These are phyloP conservation scores for Habrosyne pyritoides DNA, from an alignment of 2,888 invertebrate genomes.

Conservation along the genomic window DNA sequence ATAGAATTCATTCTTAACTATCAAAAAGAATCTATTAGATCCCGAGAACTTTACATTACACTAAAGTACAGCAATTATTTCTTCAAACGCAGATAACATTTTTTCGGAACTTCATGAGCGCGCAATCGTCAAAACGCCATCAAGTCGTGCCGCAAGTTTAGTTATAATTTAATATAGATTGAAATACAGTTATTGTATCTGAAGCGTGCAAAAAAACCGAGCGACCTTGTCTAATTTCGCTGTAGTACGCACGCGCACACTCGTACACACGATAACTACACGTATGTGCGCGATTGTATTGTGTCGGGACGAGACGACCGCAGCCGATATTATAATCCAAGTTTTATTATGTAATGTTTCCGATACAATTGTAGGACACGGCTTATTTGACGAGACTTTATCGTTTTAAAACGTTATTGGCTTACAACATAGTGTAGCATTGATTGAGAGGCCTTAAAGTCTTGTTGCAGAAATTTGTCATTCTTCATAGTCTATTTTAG, in stretches of 20 bases:
- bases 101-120: too few relatives aligned
- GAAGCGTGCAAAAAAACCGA: constrained; percentile 30
- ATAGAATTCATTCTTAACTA: too few relatives aligned
- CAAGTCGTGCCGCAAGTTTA: too few relatives aligned
- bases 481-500: too few relatives aligned
- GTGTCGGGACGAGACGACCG: not conserved
- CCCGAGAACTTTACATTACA: too few relatives aligned
- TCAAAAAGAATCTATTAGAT: too few relatives aligned
- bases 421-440: not conserved
- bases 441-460: too few relatives aligned
- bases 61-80: too few relatives aligned
- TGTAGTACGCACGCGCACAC: constrained; percentile 27
- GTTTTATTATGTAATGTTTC: not conserved
- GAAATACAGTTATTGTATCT: constrained; percentile 22
- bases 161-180: too few relatives aligned
- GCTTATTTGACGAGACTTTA: not conserved
- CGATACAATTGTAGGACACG: not conserved
- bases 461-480: too few relatives aligned
- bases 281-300: not conserved
- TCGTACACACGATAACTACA: not conserved
- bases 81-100: too few relatives aligned
- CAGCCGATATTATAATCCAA: not conserved
- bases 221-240: constrained; percentile 41
- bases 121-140: too few relatives aligned
- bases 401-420: not conserved